A percentile compares a stretch with the other conserved stretches of the same genome.
Evolutionary conservation across 2,797 vertebrate species (phyloP).

Genomic region (Melanotaenia pygmaea): DNA sequence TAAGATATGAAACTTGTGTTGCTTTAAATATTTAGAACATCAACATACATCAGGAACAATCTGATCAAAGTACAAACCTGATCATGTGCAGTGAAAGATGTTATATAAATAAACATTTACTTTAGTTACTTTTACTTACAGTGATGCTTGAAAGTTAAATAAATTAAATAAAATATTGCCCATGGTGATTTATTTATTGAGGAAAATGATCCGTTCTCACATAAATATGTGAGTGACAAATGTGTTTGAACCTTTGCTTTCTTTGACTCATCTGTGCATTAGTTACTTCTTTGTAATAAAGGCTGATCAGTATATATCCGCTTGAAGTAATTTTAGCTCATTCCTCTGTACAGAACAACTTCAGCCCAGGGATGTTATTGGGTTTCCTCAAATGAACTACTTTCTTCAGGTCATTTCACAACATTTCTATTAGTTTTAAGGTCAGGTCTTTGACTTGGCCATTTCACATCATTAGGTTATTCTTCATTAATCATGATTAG

Average conservation of each 20-base stretch:
- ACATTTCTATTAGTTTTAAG: conserved; percentile 1
- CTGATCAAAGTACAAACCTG: not conserved
- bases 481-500: not conserved
- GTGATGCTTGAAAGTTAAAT: not conserved
- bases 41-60: not conserved
- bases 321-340: not conserved
- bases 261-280: too few relatives aligned
- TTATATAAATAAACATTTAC: too few relatives aligned
- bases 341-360: not conserved
- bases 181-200: too few relatives aligned
- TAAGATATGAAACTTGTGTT: too few relatives aligned
- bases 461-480: not conserved
- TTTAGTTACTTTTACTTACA: too few relatives aligned
- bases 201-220: too few relatives aligned
- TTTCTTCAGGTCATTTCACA: not conserved
- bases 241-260: too few relatives aligned
- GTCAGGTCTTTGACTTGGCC: not conserved
- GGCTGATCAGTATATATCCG: not conserved
- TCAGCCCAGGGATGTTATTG: not conserved
- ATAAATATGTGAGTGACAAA: too few relatives aligned
- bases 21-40: not conserved
- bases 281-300: not conserved
- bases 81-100: not conserved
- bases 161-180: not conserved
- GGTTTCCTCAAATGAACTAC: not conserved